Evolutionary conservation across 2,797 vertebrate genomes (phyloP), one percentile per base, ranked within the genome.

Genomic region (Synaphobranchus kaupii): DNA sequence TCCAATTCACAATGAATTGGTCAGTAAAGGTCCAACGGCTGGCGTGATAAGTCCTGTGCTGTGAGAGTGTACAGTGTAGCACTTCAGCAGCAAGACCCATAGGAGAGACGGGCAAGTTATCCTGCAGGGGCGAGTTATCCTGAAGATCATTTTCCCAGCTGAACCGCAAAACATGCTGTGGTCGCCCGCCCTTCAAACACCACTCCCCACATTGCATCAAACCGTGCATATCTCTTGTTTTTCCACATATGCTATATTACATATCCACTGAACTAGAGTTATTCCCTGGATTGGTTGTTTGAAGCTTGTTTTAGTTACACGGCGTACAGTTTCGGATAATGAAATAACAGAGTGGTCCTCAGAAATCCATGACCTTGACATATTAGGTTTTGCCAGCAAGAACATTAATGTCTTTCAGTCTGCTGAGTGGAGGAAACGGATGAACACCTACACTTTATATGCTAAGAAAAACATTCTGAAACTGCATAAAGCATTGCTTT

Each of bases 331-430:
- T 87, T 87, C 50, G 12, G 86, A 85, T 88, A 89, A 87, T 87
- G 87, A 85, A 87, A 15, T n/a, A 56, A 73, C 89, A 80, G 82
- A 73, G 20, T 60, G 87, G 76, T 85, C 80, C 20, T n/a, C 80
- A 31, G 52, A 84, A 90, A 90, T 52, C 15, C 0, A 54, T 89
- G 93, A 91, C 94, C 94, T 94, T 93, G 92, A 48, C 1, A 28
- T 86, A 85, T 86, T 89, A 5, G 88, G 90, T 86, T 86, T 88
- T 44, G 84, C 52, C 84, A 20, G 63, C 44, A 90, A 90, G 84
- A 85, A 81, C 6, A 31, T 88, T 50, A 94, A 92, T 92, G 86
- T 85, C 78, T 87, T 85, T 88, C 60, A 90, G 39, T 39, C 3
- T 58, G 84, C 84, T 89, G 39, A 73, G 81, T 86, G 89, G 66